Evolutionary conservation across 2,797 vertebrate genomes (phyloP).

Genomic region (Helarctos malayanus): DNA sequence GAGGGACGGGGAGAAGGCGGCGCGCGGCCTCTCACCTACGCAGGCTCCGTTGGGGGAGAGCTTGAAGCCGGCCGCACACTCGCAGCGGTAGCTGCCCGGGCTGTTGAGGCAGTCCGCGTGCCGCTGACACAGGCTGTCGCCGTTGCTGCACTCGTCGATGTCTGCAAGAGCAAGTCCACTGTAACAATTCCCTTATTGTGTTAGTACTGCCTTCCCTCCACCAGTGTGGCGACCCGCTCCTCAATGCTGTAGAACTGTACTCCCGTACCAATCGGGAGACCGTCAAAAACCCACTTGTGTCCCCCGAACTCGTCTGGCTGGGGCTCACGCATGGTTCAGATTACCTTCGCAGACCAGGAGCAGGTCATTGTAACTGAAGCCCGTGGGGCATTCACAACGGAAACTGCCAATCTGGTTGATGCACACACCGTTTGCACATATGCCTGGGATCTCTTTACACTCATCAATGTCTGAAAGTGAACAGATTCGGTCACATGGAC

Average conservation of each 20-base stretch:
- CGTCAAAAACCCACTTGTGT: background rate
- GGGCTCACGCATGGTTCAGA: background rate
- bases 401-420: slow-evolving; percentile 93
- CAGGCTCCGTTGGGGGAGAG: slow-evolving; percentile 92
- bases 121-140: slow-evolving; percentile 92
- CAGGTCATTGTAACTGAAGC: slow-evolving; percentile 92
- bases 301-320: background rate
- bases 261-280: background rate
- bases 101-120: slow-evolving; percentile 94
- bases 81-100: slow-evolving; percentile 93
- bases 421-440: slow-evolving; percentile 92
- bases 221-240: background rate
- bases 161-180: slow-evolving; percentile 87
- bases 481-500: slow-evolving; percentile 60
- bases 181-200: background rate
- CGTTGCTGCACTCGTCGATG: slow-evolving; percentile 93
- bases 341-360: slow-evolving; percentile 93
- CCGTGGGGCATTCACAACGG: slow-evolving; percentile 92
- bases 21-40: slow-evolving; percentile 88
- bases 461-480: slow-evolving; percentile 92
- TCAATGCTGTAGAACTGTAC: background rate
- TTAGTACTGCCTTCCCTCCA: background rate
- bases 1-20: accelerated
- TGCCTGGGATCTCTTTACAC: slow-evolving; percentile 92
- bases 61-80: slow-evolving; percentile 92